Evolutionary conservation across 35 echinoderm and acorn worm genomes (phyloP).

Genomic region (Apostichopus californicus): DNA sequence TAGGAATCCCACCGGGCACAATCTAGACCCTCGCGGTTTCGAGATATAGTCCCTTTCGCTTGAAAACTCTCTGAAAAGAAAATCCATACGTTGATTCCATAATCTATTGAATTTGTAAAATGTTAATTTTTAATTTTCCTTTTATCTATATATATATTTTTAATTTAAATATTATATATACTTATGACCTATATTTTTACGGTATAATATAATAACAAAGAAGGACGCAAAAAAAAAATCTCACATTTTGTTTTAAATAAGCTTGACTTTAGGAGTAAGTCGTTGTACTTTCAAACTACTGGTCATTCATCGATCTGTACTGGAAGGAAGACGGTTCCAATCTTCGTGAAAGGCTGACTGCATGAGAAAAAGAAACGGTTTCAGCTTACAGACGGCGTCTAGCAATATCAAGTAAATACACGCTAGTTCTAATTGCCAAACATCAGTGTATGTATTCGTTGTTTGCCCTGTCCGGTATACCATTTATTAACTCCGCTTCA

Average conservation of each 20-base stretch:
- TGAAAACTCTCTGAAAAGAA: no score
- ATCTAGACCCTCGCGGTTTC: no score
- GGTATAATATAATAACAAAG: no score
- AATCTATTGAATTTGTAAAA: no score
- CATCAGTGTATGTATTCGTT: neutral
- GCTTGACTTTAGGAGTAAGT: neutral
- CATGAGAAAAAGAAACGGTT: neutral
- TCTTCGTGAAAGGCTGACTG: neutral
- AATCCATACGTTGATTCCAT: no score
- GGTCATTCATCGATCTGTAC: neutral
- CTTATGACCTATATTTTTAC: no score
- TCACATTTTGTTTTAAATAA: neutral
- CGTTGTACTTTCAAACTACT: neutral
- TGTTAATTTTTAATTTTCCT: no score
- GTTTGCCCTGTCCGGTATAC: constrained; percentile 2
- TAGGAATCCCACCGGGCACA: no score
- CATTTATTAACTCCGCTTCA: neutral
- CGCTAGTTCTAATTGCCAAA: constrained; percentile 7
- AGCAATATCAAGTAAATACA: constrained; percentile 1
- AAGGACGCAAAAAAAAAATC: no score
- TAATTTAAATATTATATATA: no score
- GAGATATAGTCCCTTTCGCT: no score
- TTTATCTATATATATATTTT: no score
- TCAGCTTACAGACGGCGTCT: constrained; percentile 10
- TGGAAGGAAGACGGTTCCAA: neutral